Evolutionary conservation across 2,888 invertebrate genomes (phyloP), one percentile per base, ranked within the genome.

Genomic region (Orgyia antiqua): DNA sequence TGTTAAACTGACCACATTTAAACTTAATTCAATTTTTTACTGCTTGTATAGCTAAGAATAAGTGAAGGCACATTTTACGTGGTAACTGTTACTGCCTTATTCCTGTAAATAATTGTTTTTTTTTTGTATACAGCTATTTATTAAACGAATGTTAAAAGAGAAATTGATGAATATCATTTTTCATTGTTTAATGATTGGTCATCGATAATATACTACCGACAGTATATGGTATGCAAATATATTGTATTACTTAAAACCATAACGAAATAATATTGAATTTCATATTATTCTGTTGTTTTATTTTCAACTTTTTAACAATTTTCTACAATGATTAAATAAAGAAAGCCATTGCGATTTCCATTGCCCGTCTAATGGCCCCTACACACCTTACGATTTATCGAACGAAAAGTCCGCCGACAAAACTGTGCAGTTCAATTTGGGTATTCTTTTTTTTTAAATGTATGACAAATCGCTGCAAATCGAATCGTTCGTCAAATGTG

Each of bases 51-150:
- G 84, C 76, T 82, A 76, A 75, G 71, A 56, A 29, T 79, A 80
- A 82, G 79, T 71, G 56, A 45, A 77, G 83, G 82, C 79, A 75
- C 77, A 72, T 67, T 74, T 77, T 80, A 83, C 78, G 80, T 79
- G 82, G 82, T 86, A 77, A 77, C 72, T 72, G 62, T 15, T 82
- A 82, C 78, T 84, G 84, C 84, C 84, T 84, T 84, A 83, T 68
- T 15, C 69, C 74, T 87, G 87, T 87, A 87, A 87, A 87, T 87
- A 87, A 86, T 86, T 86, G 87, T 87, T 87, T 73, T 67, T n/a
- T n/a, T 20, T 78, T 87, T 87, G 83, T 87, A 87, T 86, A 87
- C 87, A 86, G 86, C 87, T 87, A 87, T 87, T 87, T 87, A 87
- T 87, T 87, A 82, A 86, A 83, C 73, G 66, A 78, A 83, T 78